A percentile compares a stretch with the other conserved stretches of the same genome.
phyloP scores from a whole-genome alignment of 92 coral and sea anemone species.

The Parazoanthus swiftii region DNA sequence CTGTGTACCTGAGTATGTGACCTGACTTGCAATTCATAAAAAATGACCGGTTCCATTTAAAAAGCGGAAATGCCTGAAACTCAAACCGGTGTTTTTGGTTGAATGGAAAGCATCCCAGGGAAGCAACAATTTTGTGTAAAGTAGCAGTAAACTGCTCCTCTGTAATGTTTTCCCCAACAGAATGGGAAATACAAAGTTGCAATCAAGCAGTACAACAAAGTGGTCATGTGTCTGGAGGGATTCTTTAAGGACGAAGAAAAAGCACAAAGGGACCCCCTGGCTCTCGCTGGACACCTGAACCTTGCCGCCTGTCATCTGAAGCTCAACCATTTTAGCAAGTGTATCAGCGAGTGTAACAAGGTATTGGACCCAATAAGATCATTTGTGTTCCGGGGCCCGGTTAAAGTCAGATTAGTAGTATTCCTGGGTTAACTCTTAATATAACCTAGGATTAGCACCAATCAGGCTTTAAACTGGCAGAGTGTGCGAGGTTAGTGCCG shows the following conservation, averaged over 20 bases:
- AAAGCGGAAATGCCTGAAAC: not conserved
- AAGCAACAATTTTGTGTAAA: too few species aligned
- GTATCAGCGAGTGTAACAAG: constrained; percentile 88
- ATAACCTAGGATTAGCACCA: too few species aligned
- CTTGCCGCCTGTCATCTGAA: constrained; percentile 88
- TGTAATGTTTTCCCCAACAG: constrained; percentile 40
- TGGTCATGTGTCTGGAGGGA: constrained; percentile 76
- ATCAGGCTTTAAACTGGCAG: too few species aligned
- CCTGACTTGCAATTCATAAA: too few species aligned
- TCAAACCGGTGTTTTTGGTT: too few species aligned
- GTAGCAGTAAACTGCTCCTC: not conserved
- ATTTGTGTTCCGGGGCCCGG: too few species aligned
- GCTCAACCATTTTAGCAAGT: constrained; percentile 73
- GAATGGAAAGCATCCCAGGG: too few species aligned
- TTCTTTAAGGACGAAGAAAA: constrained; percentile 69
- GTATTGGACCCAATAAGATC: constrained; percentile 24
- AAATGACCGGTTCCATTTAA: not conserved
- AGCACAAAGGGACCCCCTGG: constrained; percentile 59
- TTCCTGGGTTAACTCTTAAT: too few species aligned
- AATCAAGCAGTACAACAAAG: constrained; percentile 72
- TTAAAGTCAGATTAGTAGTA: too few species aligned
- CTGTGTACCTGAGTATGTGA: too few species aligned
- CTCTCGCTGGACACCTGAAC: constrained; percentile 89
- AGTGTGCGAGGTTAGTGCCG: too few species aligned
- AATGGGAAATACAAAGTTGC: constrained; percentile 83